Conservation (phyloP, 2,113 vertebrate species). For the Hydrolagus affinis region DNA sequence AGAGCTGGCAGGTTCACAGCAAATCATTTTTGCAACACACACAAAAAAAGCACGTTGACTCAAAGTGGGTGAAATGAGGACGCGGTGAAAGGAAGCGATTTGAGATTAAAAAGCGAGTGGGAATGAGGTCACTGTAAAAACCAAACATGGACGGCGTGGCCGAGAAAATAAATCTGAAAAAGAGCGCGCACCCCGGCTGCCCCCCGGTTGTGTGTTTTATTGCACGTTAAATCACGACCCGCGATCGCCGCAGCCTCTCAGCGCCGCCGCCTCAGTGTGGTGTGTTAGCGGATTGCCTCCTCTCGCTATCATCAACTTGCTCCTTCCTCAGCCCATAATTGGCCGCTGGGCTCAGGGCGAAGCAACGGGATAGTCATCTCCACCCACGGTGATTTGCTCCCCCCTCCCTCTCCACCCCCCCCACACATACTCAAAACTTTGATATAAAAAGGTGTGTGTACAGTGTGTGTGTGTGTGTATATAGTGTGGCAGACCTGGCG, state of each 20-base stretch:
- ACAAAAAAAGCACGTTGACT: not conserved
- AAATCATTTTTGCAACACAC: not conserved
- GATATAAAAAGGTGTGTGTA: slow-evolving; percentile 29
- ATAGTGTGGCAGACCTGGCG: not conserved
- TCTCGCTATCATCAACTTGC: slow-evolving; percentile 20
- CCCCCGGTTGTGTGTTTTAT: slow-evolving; percentile 47
- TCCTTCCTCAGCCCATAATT: not conserved
- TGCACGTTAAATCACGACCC: slow-evolving; percentile 46
- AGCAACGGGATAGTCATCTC: not conserved
- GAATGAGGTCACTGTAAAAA: slow-evolving; percentile 52
- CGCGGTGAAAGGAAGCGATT: slow-evolving; percentile 38
- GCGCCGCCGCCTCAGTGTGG: slow-evolving; percentile 3
- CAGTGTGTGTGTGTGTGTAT: not conserved
- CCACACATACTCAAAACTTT: not conserved
- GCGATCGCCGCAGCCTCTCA: slow-evolving; percentile 42
- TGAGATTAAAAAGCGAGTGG: slow-evolving; percentile 41
- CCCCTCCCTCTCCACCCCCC: no score
- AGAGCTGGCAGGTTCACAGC: not conserved
- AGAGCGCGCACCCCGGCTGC: slow-evolving; percentile 42
- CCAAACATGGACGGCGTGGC: slow-evolving; percentile 37
- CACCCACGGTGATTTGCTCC: not conserved
- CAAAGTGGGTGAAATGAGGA: not conserved
- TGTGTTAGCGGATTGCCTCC: slow-evolving; percentile 16
- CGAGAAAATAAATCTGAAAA: slow-evolving; percentile 38
- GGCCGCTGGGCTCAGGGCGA: not conserved